Percentiles rank a stretch among this genome's conserved stretches.
phyloP scores from a whole-genome alignment of 2,797 vertebrate species.

The Spizella passerina region DNA sequence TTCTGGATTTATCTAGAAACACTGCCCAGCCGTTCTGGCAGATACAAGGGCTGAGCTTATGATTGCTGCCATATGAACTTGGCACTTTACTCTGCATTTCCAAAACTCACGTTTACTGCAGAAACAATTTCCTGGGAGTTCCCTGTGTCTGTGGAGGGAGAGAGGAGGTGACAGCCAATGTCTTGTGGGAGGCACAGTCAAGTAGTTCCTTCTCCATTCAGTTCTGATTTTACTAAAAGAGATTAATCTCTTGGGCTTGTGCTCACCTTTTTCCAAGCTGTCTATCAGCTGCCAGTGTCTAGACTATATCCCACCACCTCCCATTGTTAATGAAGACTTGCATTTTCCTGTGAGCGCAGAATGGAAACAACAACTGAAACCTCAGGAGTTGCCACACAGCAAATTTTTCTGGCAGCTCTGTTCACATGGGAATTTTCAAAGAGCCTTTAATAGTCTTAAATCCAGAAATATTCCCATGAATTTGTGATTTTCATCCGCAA shows the following conservation, averaged over 20 bases:
- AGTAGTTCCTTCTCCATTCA: background rate
- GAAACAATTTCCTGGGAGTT: background rate
- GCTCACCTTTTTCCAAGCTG: background rate
- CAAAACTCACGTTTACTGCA: background rate
- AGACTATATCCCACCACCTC: background rate
- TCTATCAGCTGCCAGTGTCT: background rate
- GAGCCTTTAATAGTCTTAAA: background rate
- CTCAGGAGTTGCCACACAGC: slow-evolving; percentile 28
- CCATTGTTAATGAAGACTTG: background rate
- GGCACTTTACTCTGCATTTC: background rate
- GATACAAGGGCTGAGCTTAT: background rate
- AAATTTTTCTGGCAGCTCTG: slow-evolving; percentile 29
- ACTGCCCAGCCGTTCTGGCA: background rate
- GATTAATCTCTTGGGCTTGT: background rate
- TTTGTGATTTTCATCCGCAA: background rate
- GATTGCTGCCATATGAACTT: background rate
- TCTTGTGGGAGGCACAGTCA: background rate
- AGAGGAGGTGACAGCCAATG: background rate
- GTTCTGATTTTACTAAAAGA: background rate
- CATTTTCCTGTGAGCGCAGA: background rate
- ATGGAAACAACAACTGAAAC: slow-evolving; percentile 46
- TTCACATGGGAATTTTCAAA: slow-evolving; percentile 23
- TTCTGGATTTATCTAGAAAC: background rate
- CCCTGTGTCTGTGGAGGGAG: background rate
- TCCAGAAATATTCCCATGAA: slow-evolving; percentile 27